Percentiles rank a stretch among this genome's conserved stretches.
Conservation (phyloP, 2,888 invertebrate genomes). For the Zhuqinia jingwanae region DNA sequence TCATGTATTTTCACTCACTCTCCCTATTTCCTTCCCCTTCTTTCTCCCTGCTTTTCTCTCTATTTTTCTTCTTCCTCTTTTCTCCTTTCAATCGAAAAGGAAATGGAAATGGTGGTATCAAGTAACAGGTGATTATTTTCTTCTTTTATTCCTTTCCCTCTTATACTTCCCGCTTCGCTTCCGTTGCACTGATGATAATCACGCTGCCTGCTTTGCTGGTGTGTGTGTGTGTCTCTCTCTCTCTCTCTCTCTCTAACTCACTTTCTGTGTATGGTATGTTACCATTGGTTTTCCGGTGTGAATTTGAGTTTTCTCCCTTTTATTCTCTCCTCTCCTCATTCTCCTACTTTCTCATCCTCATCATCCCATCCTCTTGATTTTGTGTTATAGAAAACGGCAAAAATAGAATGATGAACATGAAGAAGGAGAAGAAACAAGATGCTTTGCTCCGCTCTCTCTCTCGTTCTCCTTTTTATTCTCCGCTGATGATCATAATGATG, state of each 20-base stretch:
- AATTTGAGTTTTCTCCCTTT: constrained; percentile 6
- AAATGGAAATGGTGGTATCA: constrained; percentile 63
- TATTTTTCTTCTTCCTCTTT: not conserved
- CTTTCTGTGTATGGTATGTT: not conserved
- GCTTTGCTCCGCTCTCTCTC: not conserved
- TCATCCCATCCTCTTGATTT: not conserved
- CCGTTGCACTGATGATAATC: not conserved
- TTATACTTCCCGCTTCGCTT: constrained; percentile 30
- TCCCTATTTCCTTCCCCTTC: not conserved
- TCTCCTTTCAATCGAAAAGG: constrained; percentile 42
- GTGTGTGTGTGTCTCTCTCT: not conserved
- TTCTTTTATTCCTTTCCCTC: constrained; percentile 16
- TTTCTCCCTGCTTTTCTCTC: not conserved
- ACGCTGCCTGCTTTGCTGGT: not conserved
- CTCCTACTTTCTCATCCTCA: not conserved
- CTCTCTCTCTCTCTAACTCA: too few species aligned
- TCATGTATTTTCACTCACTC: not conserved
- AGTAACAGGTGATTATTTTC: constrained; percentile 73
- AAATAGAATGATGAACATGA: not conserved
- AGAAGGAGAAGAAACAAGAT: constrained; percentile 10
- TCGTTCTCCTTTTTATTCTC: not conserved
- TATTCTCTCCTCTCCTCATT: constrained; percentile 18
- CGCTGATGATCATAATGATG: not conserved
- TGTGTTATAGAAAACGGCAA: not conserved
- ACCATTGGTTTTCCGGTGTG: not conserved